phyloP scores from a whole-genome alignment of 2,113 vertebrate genomes.

The Salvelinus namaycush region DNA sequence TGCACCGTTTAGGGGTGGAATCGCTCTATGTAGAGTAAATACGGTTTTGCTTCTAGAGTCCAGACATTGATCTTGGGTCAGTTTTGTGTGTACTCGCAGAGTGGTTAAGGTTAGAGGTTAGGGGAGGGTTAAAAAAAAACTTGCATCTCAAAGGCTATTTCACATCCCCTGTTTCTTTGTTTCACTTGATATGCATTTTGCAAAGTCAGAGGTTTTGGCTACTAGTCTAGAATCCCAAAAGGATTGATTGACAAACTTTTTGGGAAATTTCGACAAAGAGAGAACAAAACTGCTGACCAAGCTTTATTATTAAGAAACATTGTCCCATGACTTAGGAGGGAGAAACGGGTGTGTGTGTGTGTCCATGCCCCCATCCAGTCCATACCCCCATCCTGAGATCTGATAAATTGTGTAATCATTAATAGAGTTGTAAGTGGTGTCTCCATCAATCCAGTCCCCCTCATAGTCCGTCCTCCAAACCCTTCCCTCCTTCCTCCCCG shows the following conservation, averaged over 20 bases:
- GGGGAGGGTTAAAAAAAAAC: slow-evolving; percentile 9
- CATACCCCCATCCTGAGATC: slow-evolving; percentile 26
- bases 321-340: neutral
- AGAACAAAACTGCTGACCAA: neutral
- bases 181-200: slow-evolving; percentile 25
- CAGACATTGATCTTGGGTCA: no score
- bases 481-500: no score
- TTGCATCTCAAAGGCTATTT: no score
- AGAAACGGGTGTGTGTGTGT: slow-evolving; percentile 10
- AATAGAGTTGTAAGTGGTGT: slow-evolving; percentile 28
- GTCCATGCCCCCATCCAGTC: slow-evolving; percentile 2
- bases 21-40: no score
- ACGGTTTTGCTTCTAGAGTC: no score
- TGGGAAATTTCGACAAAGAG: neutral
- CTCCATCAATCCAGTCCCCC: neutral
- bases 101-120: slow-evolving; percentile 14
- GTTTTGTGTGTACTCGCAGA: no score
- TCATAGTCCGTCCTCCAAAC: neutral
- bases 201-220: neutral
- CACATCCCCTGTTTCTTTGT: neutral
- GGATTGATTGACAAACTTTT: slow-evolving; percentile 9
- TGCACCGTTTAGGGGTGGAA: no score
- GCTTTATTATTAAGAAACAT: no score
- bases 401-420: slow-evolving; percentile 65
- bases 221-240: neutral